Evolutionary conservation across 2,888 invertebrate genomes (phyloP), one percentile per base, ranked within the genome.

Genomic region (Pheosia gnoma): DNA sequence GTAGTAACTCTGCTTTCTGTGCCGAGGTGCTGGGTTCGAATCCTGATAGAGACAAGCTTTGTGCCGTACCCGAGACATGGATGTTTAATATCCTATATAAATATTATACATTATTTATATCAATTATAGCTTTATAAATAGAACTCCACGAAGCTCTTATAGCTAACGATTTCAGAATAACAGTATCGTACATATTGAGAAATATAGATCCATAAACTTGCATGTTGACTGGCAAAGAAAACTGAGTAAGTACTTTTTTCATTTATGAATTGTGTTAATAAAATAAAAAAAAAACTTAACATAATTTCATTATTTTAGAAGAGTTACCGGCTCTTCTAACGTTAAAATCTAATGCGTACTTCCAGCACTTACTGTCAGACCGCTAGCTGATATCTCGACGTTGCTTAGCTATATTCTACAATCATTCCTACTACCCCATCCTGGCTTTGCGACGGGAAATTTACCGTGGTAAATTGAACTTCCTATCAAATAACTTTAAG

Each of bases 361-460:
- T 53, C 59, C 37, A 43, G 45, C 47, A 58, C 58, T 71, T 61
- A 76, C 58, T 68, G 60, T 63, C 66, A 62, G 62, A 60, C 59
- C 62, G 64, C 71, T 72, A 71, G 66, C 75, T 61, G 67, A 75
- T 72, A 72, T 68, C 65, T 62, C 67, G 62, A 67, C 67, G 65
- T 67, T 65, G 66, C 61, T 63, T 59, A 58, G 63, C 65, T 64
- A 62, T 63, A 67, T 58, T 63, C 68, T 71, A 71, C 68, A 74
- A 71, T 72, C 75, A 72, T 75, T 74, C 65, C 69, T 59, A 69
- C 74, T 73, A 79, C 87, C 88, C 85, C 84, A 82, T 86, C 84
- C 81, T 69, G 82, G 74, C 87, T 84, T 83, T 77, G 80, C 66
- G 68, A 59, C 37, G 49, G 37, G 60, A 43, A 25, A 59, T 36